Conservation (phyloP, 2,888 invertebrate genomes). For the Agrotis ipsilon region DNA sequence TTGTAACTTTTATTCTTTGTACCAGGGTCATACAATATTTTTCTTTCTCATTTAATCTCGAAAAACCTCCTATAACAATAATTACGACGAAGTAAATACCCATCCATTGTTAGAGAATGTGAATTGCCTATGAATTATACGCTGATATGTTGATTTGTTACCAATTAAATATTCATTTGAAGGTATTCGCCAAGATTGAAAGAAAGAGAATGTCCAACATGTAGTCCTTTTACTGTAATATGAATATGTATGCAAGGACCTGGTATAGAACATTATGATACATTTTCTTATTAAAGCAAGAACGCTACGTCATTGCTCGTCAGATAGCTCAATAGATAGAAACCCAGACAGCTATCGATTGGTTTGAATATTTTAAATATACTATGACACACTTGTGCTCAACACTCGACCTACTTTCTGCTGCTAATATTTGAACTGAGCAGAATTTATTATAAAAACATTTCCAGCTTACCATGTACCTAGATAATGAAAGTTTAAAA, state of each 20-base stretch:
- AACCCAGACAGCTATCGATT: slow-evolving; percentile 27
- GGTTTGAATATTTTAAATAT: slow-evolving; percentile 52
- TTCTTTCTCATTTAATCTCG: slow-evolving; percentile 15
- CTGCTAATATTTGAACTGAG: slow-evolving; percentile 32
- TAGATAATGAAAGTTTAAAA: slow-evolving; percentile 26
- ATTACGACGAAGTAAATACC: background rate
- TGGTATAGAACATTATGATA: slow-evolving; percentile 40
- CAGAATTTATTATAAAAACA: slow-evolving; percentile 39
- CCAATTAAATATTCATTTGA: slow-evolving; percentile 35
- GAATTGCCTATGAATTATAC: background rate
- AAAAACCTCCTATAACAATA: slow-evolving; percentile 16
- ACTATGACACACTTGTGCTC: slow-evolving; percentile 52
- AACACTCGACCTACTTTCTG: slow-evolving; percentile 56
- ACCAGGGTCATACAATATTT: slow-evolving; percentile 34
- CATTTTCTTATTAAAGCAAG: slow-evolving; percentile 36
- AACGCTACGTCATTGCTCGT: slow-evolving; percentile 21
- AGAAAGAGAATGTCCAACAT: slow-evolving; percentile 66
- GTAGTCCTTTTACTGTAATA: slow-evolving; percentile 73
- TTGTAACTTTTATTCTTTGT: slow-evolving; percentile 4
- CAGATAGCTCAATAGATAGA: slow-evolving; percentile 29
- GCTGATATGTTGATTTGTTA: slow-evolving; percentile 15
- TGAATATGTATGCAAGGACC: slow-evolving; percentile 73
- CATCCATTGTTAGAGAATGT: slow-evolving; percentile 22
- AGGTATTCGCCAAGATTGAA: slow-evolving; percentile 47
- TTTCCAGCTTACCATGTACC: slow-evolving; percentile 27